phyloP scores from a whole-genome alignment of 2,113 vertebrate species.

The Psettodes erumei region DNA sequence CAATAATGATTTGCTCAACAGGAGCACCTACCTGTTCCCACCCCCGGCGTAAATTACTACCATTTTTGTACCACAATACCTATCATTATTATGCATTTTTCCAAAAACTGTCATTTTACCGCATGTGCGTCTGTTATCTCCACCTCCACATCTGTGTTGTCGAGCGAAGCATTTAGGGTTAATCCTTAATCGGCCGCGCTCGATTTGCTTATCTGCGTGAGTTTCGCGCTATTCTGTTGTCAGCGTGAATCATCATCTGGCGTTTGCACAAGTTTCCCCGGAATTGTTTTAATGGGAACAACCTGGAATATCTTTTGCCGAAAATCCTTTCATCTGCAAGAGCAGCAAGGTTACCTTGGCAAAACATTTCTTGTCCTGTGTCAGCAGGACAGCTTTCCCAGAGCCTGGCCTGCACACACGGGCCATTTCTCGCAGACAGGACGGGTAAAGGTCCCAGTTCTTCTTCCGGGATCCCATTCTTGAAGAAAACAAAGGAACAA shows the following conservation, averaged over 20 bases:
- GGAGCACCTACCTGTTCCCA: no score
- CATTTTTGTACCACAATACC: not conserved
- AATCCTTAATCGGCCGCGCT: not conserved
- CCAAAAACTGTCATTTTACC: not conserved
- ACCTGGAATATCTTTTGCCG: no score
- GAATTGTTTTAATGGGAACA: not conserved
- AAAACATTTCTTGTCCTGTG: conserved; percentile 98
- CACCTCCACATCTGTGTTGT: not conserved
- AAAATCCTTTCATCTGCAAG: not conserved
- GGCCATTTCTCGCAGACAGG: conserved; percentile 93
- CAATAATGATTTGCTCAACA: not conserved
- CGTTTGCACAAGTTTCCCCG: not conserved
- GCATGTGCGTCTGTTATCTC: not conserved
- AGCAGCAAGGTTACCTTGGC: conserved; percentile 83
- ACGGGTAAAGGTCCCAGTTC: conserved; percentile 97
- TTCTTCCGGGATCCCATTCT: conserved; percentile 97
- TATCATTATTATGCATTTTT: no score
- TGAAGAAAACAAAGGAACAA: conserved; percentile 15
- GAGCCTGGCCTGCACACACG: conserved; percentile 90
- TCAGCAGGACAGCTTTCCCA: conserved; percentile 92
- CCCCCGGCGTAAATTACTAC: no score
- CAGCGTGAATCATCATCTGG: not conserved
- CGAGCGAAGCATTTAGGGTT: not conserved
- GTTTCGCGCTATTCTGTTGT: not conserved
- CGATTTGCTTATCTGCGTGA: not conserved